phyloP scores from a whole-genome alignment of 2,888 invertebrate species.

The Drosophila pseudotakahashii region DNA sequence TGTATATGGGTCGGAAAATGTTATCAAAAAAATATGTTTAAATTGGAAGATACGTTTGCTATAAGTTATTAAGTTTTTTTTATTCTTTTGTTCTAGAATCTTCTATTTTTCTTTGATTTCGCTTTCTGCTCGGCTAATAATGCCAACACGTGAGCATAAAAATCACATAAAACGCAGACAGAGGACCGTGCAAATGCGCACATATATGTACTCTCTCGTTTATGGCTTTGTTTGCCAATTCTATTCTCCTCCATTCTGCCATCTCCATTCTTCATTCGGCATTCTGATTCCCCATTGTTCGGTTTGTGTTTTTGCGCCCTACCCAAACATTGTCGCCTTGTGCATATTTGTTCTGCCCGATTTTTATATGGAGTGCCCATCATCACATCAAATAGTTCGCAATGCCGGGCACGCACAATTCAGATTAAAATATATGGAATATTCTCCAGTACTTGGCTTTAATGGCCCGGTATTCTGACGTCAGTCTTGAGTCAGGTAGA shows the following conservation, averaged over 20 bases:
- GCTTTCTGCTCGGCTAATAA: constrained; percentile 39
- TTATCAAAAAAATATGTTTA: too few relatives aligned
- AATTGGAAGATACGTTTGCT: too few relatives aligned
- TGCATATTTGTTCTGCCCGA: constrained; percentile 35
- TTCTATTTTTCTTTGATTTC: constrained; percentile 1
- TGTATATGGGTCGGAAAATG: neutral
- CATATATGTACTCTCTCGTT: constrained; percentile 12
- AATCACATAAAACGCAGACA: constrained; percentile 53
- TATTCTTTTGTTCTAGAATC: neutral
- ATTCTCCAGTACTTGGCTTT: constrained; percentile 33
- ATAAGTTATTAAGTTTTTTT: neutral
- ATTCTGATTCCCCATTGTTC: constrained; percentile 55
- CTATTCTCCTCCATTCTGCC: constrained; percentile 7
- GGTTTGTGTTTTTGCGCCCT: constrained; percentile 52
- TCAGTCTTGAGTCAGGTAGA: constrained; percentile 30
- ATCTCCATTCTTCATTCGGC: constrained; percentile 9
- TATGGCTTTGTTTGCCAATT: constrained; percentile 38
- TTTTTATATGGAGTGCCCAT: constrained; percentile 30
- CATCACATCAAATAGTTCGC: constrained; percentile 22
- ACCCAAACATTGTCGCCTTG: constrained; percentile 63
- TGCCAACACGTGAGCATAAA: constrained; percentile 73
- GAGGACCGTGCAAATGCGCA: constrained; percentile 17
- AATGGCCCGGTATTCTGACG: constrained; percentile 29
- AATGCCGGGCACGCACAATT: constrained; percentile 48
- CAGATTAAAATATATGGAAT: constrained; percentile 51